These are phyloP conservation scores for Cromileptes altivelis DNA, from an alignment of 2,113 vertebrate genomes.

Conservation along the genomic window DNA sequence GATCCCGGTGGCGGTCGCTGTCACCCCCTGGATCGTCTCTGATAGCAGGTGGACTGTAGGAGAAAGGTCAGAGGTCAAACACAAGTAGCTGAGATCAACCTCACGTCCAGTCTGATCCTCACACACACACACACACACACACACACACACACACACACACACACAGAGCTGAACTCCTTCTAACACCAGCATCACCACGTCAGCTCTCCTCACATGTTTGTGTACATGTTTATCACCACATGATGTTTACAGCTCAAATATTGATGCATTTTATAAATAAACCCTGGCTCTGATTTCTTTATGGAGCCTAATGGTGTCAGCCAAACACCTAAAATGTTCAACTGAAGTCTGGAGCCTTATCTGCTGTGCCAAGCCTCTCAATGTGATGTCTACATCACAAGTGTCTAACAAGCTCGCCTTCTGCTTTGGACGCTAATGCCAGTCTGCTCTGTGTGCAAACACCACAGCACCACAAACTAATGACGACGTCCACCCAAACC, in stretches of 20 bases:
- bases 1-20: slow-evolving; percentile 92
- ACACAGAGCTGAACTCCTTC: neutral
- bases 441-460: slow-evolving; percentile 51
- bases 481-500: slow-evolving; percentile 50
- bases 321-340: slow-evolving; percentile 28
- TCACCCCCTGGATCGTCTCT: slow-evolving; percentile 97
- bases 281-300: slow-evolving; percentile 5
- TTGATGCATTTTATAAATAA: slow-evolving; percentile 8
- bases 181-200: neutral
- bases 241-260: no score
- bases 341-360: slow-evolving; percentile 1
- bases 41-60: slow-evolving; percentile 94
- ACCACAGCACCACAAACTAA: slow-evolving; percentile 34
- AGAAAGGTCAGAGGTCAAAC: slow-evolving; percentile 59
- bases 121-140: neutral
- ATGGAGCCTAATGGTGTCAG: neutral
- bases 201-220: neutral
- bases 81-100: slow-evolving; percentile 29
- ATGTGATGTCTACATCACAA: slow-evolving; percentile 63
- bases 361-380: slow-evolving; percentile 32
- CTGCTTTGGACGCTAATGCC: slow-evolving; percentile 37
- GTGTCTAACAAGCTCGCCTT: slow-evolving; percentile 65
- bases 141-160: neutral
- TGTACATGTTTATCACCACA: no score
- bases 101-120: neutral